A percentile compares a stretch with the other conserved stretches of the same genome.
phyloP scores from a whole-genome alignment of 2,113 vertebrate genomes.

The Lontra canadensis region DNA sequence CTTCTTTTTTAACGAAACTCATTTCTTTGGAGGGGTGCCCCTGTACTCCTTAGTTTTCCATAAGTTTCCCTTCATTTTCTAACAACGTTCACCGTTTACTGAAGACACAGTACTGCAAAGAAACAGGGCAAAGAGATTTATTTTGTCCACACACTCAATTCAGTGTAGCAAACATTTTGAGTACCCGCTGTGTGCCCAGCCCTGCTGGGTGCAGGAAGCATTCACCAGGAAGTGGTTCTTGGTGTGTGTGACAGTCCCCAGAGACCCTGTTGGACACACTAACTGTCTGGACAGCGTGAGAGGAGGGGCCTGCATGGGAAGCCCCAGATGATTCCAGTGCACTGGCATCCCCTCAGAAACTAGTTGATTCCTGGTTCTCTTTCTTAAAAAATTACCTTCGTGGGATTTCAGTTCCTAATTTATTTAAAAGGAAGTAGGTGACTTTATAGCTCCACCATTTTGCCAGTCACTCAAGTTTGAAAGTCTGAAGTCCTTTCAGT shows the following conservation, averaged over 20 bases:
- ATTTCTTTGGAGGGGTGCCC: neutral
- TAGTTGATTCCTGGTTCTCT: neutral
- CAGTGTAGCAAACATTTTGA: neutral
- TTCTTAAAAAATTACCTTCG: neutral
- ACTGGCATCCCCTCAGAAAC: neutral
- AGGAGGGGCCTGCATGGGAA: neutral
- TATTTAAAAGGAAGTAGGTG: neutral
- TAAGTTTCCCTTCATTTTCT: neutral
- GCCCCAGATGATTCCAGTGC: neutral
- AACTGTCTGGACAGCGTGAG: neutral
- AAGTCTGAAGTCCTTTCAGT: neutral
- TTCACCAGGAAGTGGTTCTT: neutral
- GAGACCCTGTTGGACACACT: too few species aligned
- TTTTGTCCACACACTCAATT: neutral
- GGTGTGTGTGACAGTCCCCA: too few species aligned
- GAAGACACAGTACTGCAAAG: neutral
- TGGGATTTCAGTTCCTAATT: neutral
- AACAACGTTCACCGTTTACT: neutral
- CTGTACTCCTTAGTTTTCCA: neutral
- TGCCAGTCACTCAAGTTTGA: neutral
- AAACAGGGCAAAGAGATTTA: neutral
- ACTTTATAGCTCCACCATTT: neutral
- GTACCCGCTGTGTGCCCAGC: fast-evolving
- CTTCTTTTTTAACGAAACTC: neutral
- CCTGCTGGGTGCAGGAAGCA: neutral